phyloP scores from a whole-genome alignment of 2,113 vertebrate genomes.

The Brachyistius frenatus region DNA sequence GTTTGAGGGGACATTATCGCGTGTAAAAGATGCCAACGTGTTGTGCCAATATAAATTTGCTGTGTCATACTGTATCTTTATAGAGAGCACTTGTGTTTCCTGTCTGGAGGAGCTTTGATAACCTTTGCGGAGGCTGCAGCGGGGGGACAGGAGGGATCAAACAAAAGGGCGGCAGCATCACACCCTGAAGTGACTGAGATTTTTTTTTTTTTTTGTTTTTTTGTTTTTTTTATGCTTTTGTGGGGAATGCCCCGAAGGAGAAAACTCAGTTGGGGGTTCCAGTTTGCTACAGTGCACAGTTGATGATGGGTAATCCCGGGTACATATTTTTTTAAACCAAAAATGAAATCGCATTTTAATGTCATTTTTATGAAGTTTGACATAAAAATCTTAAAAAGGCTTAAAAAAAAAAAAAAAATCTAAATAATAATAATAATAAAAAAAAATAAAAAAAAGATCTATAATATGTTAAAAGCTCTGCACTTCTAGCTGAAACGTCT shows the following conservation, averaged over 20 bases:
- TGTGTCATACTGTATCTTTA: conserved; percentile 64
- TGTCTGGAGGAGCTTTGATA: conserved; percentile 72
- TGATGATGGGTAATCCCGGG: conserved; percentile 83
- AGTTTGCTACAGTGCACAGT: conserved; percentile 84
- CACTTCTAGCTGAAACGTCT: conserved; percentile 84
- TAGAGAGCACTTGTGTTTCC: conserved; percentile 67
- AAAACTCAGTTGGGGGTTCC: conserved; percentile 75
- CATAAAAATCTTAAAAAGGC: conserved; percentile 79
- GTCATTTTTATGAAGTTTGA: conserved; percentile 85
- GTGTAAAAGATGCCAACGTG: conserved; percentile 62
- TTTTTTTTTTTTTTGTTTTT: conserved; percentile 51
- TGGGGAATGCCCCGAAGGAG: conserved; percentile 71
- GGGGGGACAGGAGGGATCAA: conserved; percentile 68
- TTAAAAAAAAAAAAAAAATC: conserved; percentile 70
- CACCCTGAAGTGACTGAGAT: conserved; percentile 69
- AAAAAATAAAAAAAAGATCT: conserved; percentile 71
- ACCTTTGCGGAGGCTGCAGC: conserved; percentile 67
- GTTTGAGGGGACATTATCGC: conserved; percentile 50
- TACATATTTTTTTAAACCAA: conserved; percentile 88
- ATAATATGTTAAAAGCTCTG: conserved; percentile 82
- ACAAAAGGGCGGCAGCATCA: conserved; percentile 70
- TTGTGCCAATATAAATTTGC: conserved; percentile 77
- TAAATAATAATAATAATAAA: neutral
- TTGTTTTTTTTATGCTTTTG: conserved; percentile 60
- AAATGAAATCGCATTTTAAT: conserved; percentile 84